A percentile compares a stretch with the other conserved stretches of the same genome.
Evolutionary conservation across 1,140 invertebrate species (phyloP).

Genomic region (Radopholus similis): DNA sequence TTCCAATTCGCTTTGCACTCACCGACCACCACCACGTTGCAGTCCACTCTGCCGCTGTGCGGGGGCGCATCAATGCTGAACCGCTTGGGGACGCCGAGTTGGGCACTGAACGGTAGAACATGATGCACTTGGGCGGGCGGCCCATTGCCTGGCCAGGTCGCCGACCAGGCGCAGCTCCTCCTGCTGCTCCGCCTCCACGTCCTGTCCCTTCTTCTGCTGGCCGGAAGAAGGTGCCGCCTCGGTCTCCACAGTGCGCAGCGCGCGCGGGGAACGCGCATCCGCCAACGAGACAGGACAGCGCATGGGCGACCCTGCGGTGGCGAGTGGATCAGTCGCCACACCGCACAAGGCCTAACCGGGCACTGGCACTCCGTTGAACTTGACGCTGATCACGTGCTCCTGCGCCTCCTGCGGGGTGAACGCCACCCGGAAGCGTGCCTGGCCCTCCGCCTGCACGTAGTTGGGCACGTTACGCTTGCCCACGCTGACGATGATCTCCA

Average conservation of each 20-base stretch:
- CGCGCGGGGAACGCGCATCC: slow-evolving; percentile 66
- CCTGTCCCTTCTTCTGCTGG: slow-evolving; percentile 23
- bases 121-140: background rate
- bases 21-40: slow-evolving; percentile 63
- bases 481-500: slow-evolving; percentile 93
- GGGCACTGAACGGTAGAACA: slow-evolving; percentile 12
- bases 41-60: slow-evolving; percentile 49
- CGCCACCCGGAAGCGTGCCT: slow-evolving; percentile 88
- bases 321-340: too few relatives aligned
- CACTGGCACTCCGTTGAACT: slow-evolving; percentile 91
- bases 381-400: slow-evolving; percentile 70
- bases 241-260: slow-evolving; percentile 66
- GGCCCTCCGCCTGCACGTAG: slow-evolving; percentile 93
- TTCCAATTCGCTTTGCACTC: slow-evolving; percentile 28
- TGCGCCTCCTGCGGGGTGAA: slow-evolving; percentile 90
- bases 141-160: slow-evolving; percentile 29
- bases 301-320: slow-evolving; percentile 62
- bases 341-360: slow-evolving; percentile 71
- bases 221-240: slow-evolving; percentile 27
- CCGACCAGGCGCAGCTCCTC: slow-evolving; percentile 47
- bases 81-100: slow-evolving; percentile 54
- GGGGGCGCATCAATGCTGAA: slow-evolving; percentile 49
- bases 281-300: slow-evolving; percentile 67
- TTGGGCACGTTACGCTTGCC: slow-evolving; percentile 94
- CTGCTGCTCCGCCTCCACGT: slow-evolving; percentile 12